phyloP scores from a whole-genome alignment of 2,113 vertebrate genomes.

The Etheostoma spectabile region DNA sequence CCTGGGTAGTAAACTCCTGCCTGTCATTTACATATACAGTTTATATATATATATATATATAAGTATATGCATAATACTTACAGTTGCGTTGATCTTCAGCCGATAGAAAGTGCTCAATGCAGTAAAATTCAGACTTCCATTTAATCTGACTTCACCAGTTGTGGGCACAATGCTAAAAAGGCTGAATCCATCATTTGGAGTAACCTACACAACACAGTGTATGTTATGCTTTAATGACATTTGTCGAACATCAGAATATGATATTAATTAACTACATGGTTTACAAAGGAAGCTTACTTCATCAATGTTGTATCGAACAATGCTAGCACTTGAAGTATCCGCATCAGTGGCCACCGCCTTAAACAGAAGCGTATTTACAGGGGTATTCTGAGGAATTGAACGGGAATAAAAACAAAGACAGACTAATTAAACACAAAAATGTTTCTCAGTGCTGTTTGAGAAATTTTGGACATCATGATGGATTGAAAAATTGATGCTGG shows the following conservation, averaged over 20 bases:
- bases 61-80: constrained; percentile 71
- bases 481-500: not conserved
- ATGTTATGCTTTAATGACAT: constrained; percentile 1
- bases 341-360: constrained; percentile 44
- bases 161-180: constrained; percentile 78
- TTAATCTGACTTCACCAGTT: constrained; percentile 79
- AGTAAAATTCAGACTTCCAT: constrained; percentile 80
- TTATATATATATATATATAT: too few species aligned
- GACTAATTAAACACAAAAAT: not conserved
- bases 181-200: constrained; percentile 50
- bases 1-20: too few species aligned
- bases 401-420: constrained; percentile 2
- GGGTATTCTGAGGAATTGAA: constrained; percentile 48
- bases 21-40: too few species aligned
- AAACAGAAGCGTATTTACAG: constrained; percentile 43
- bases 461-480: not conserved
- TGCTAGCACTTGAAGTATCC: constrained; percentile 36
- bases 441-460: not conserved
- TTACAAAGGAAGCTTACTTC: constrained; percentile 63
- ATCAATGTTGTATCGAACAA: constrained; percentile 69
- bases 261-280: not conserved
- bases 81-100: constrained; percentile 78
- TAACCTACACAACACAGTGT: constrained; percentile 75
- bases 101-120: constrained; percentile 86
- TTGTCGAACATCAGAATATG: not conserved